phyloP scores from a whole-genome alignment of 2,113 vertebrate genomes.

The Acanthochromis polyacanthus region DNA sequence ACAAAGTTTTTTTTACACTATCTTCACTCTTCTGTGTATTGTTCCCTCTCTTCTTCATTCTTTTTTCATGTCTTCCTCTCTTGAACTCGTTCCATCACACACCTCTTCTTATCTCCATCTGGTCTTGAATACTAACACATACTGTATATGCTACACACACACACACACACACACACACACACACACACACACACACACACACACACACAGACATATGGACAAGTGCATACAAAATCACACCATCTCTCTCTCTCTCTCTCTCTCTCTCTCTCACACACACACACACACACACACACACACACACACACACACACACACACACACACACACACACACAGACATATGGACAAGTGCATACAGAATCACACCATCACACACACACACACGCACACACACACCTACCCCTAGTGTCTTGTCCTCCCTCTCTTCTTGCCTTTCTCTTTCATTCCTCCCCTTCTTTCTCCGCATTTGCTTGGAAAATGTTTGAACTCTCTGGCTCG shows the following conservation, averaged over 20 bases:
- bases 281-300: constrained; percentile 10
- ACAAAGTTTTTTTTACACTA: constrained; percentile 43
- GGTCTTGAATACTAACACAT: constrained; percentile 66
- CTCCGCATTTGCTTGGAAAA: constrained; percentile 74
- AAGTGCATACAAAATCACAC: constrained; percentile 50
- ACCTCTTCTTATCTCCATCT: constrained; percentile 78
- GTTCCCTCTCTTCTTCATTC: constrained; percentile 29
- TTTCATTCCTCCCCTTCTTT: constrained; percentile 52
- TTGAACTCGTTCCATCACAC: constrained; percentile 55
- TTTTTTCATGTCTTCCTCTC: constrained; percentile 57
- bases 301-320: constrained; percentile 43
- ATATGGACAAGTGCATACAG: too few species aligned
- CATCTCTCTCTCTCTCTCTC: neutral
- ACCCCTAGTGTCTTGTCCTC: constrained; percentile 75
- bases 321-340: constrained; percentile 4
- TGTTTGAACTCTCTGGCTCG: constrained; percentile 82
- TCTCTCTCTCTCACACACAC: neutral
- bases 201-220: constrained; percentile 44
- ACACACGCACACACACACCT: constrained; percentile 45
- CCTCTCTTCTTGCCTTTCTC: constrained; percentile 63
- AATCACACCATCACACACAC: too few species aligned
- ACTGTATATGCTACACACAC: constrained; percentile 51
- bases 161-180: neutral
- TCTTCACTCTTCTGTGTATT: constrained; percentile 40
- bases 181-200: neutral